Conservation (phyloP, 2,888 invertebrate species). For the Aricia artaxerxes region DNA sequence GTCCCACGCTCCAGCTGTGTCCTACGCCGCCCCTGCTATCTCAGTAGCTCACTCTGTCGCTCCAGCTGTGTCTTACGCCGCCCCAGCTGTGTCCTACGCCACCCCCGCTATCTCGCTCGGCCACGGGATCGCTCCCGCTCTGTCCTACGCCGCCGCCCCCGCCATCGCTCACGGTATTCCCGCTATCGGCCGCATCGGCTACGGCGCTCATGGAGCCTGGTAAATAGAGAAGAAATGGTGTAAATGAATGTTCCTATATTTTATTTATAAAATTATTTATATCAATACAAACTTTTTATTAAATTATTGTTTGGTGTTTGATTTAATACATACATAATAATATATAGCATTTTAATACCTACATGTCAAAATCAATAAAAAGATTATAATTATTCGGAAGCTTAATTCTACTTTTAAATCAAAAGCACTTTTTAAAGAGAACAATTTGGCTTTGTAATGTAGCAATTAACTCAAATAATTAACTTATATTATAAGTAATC, state of each 20-base stretch:
- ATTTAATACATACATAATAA: too few relatives aligned
- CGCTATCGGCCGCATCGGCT: constrained; percentile 55
- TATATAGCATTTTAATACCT: too few relatives aligned
- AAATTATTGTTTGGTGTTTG: too few relatives aligned
- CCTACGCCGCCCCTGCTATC: constrained; percentile 44
- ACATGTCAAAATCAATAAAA: too few relatives aligned
- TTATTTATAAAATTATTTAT: not conserved
- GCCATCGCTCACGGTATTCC: constrained; percentile 39
- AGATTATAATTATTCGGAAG: too few relatives aligned
- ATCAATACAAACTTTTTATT: not conserved
- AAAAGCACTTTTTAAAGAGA: too few relatives aligned
- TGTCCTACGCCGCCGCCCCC: constrained; percentile 72
- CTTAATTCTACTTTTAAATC: too few relatives aligned
- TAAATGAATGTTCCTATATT: not conserved
- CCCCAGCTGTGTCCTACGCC: constrained; percentile 54
- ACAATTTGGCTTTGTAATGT: too few relatives aligned
- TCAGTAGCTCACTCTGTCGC: constrained; percentile 49
- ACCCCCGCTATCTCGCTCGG: constrained; percentile 78
- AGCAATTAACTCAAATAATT: too few relatives aligned
- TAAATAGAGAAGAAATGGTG: constrained; percentile 59
- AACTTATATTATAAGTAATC: too few relatives aligned
- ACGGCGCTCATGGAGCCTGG: constrained; percentile 83
- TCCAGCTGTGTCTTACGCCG: constrained; percentile 45
- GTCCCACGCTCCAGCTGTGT: constrained; percentile 43
- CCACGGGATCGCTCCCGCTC: constrained; percentile 83